Evolutionary conservation across 1,140 invertebrate genomes (phyloP), one percentile per base, ranked within the genome.

Genomic region (Tigriopus japonicus): DNA sequence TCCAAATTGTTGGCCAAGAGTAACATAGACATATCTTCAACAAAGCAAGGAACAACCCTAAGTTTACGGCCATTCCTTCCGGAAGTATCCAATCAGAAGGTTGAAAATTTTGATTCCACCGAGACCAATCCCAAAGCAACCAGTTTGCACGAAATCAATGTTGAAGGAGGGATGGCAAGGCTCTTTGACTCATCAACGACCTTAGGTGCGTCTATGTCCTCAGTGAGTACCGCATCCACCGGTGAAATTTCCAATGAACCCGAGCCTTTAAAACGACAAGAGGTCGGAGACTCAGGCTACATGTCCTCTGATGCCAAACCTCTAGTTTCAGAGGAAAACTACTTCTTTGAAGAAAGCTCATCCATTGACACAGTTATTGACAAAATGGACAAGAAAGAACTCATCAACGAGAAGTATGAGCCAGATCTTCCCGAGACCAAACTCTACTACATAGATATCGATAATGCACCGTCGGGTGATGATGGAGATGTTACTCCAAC

Each of bases 1-100:
- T 58, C 55, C n/a, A 21, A 41, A 19, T 23, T 58, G 35, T n/a
- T 58, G 5, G 55, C 55, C 28, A 58, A 58, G n/a, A 35, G 21
- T 14, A 58, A 42, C 21, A 58, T 58, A 6, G 55, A 58, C 28
- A 58, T 58, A 5, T 41, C 28, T 7, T 17, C 14, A 3, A 40
- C n/a, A 17, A 23, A 58, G 5, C 17, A n/a, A 9, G 55, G 55
- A 58, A 58, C 55, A 13, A 23, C 17, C 35, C 21, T 58, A 51
- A 58, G 15, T 17, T 23, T 58, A 12, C 3, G 55, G 35, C 41
- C 55, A 15, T 14, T 41, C 21, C 12, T 40, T 15, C 21, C 35
- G 55, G 14, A n/a, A 15, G 15, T 15, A 54, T 54, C 24, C 2
- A 6, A 14, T 54, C 15, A 24, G 3, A 54, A 17, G n/a, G 6